A percentile compares a stretch with the other conserved stretches of the same genome.
Evolutionary conservation across 2,113 vertebrate species (phyloP).

Genomic region (Dryoscopus gambensis): DNA sequence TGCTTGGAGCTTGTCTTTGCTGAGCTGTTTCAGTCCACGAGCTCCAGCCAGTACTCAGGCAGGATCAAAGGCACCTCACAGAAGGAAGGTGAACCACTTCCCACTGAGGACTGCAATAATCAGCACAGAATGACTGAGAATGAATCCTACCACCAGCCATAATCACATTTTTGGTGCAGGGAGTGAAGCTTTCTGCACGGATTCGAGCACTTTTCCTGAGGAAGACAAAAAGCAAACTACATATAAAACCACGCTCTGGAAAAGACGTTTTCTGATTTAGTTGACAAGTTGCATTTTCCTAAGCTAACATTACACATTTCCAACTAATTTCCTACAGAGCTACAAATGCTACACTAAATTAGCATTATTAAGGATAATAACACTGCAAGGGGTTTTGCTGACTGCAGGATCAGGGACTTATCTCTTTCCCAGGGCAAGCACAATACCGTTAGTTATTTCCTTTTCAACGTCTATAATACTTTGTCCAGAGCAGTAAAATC

Average conservation of each 20-base stretch:
- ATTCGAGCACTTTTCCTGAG: not conserved
- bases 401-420: not conserved
- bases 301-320: not conserved
- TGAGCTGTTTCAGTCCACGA: not conserved
- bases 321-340: not conserved
- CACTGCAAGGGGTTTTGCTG: not conserved
- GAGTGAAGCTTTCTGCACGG: not conserved
- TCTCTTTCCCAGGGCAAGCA: not conserved
- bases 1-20: not conserved
- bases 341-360: not conserved
- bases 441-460: not conserved
- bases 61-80: not conserved
- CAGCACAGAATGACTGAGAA: not conserved
- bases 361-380: slow-evolving; percentile 23
- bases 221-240: not conserved
- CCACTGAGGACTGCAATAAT: not conserved
- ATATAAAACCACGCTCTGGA: not conserved
- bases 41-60: not conserved
- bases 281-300: not conserved
- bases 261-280: not conserved
- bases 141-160: not conserved
- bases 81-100: not conserved
- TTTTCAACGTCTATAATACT: not conserved
- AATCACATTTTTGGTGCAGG: not conserved
- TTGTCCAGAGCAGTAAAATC: not conserved